These are phyloP conservation scores for Diarsia mendica DNA, from an alignment of 2,888 invertebrate species.

Conservation along the genomic window DNA sequence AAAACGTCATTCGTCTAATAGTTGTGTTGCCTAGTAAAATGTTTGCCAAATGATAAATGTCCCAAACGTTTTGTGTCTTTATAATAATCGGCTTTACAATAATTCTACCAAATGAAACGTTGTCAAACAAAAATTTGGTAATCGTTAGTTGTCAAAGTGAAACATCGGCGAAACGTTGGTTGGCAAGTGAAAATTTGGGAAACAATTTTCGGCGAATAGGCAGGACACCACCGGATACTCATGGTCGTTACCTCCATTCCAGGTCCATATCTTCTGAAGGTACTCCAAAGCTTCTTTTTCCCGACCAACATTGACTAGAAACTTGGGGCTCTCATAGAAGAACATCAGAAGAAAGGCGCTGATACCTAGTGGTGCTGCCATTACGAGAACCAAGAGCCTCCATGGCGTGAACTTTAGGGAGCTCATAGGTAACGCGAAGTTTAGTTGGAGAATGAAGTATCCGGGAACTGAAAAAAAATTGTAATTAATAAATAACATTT, in stretches of 20 bases:
- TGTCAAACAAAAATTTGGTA: no score
- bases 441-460: slow-evolving; percentile 68
- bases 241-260: slow-evolving; percentile 81
- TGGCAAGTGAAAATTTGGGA: no score
- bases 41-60: no score
- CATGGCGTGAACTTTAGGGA: slow-evolving; percentile 73
- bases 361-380: slow-evolving; percentile 89
- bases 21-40: no score
- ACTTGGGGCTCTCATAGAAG: slow-evolving; percentile 93
- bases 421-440: slow-evolving; percentile 65
- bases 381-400: slow-evolving; percentile 74
- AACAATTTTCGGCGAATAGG: no score
- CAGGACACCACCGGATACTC: slow-evolving; percentile 58
- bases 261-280: slow-evolving; percentile 88
- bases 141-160: no score
- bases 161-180: no score
- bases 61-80: no score
- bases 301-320: slow-evolving; percentile 90
- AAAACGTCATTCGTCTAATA: no score
- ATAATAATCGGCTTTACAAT: no score
- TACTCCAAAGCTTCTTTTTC: slow-evolving; percentile 90
- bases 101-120: no score
- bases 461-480: slow-evolving; percentile 61
- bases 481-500: no score
- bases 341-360: slow-evolving; percentile 88